These are phyloP conservation scores for Holothuria leucospilota DNA, from an alignment of 53 echinoderm and acorn worm species.

Conservation along the genomic window DNA sequence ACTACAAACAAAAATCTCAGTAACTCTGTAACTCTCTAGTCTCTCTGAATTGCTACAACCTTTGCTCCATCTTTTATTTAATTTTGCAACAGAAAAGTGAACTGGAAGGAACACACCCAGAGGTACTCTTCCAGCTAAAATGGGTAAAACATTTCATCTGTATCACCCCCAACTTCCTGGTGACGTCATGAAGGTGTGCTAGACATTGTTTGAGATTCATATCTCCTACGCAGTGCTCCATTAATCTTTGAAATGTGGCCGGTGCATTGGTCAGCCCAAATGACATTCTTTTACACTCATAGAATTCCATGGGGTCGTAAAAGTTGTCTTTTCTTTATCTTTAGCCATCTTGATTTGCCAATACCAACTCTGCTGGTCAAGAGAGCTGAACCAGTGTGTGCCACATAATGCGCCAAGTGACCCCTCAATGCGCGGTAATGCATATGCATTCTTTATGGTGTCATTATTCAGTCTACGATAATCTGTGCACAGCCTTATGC, in stretches of 20 bases:
- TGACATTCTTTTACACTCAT: conserved; percentile 58
- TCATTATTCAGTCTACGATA: not conserved
- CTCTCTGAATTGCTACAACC: too few relatives aligned
- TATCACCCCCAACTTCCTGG: too few relatives aligned
- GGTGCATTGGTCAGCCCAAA: conserved; percentile 63
- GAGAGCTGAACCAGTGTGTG: too few relatives aligned
- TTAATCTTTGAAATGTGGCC: conserved; percentile 52
- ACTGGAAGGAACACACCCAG: too few relatives aligned
- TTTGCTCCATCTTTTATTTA: too few relatives aligned
- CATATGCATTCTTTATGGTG: not conserved
- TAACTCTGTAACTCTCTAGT: too few relatives aligned
- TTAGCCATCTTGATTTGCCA: not conserved
- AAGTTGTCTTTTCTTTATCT: not conserved
- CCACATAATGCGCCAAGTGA: too few relatives aligned
- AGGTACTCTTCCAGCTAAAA: too few relatives aligned
- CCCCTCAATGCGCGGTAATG: not conserved
- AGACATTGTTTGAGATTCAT: conserved; percentile 46
- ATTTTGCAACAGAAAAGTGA: too few relatives aligned
- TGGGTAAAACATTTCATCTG: too few relatives aligned
- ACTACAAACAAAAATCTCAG: too few relatives aligned
- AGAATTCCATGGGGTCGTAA: conserved; percentile 56
- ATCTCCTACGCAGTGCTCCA: conserved; percentile 62
- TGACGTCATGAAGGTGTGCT: conserved; percentile 58
- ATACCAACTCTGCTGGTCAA: not conserved
- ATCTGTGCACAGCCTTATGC: not conserved